Base-by-base conservation (phyloP, 2,797 vertebrate genomes). In the Pantherophis alleghaniensis region DNA sequence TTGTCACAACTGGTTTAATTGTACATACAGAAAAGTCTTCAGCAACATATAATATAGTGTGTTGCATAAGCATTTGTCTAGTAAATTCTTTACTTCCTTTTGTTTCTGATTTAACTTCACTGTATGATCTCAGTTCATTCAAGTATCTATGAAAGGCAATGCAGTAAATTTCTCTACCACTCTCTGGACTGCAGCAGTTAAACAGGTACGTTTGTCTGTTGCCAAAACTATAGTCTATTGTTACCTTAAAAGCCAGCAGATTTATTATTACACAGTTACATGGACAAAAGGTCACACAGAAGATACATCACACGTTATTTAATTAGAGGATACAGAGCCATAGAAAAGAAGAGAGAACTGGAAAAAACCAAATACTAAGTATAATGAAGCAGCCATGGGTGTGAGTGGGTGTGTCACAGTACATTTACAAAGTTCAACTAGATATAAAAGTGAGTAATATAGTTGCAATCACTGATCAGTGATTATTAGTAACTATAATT, bases 91-190 rank as follows among this genome's bases (percentile, higher is more conserved):
- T 83, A 12, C 74, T 83, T 83, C 74, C 74, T 47, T 83, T 83
- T 83, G 37, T 83, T 83, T 47, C 74, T 47, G 37, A 47, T 47
- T 83, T 47, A 88, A 56, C 86, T 32, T 88, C 53, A 88, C 55
- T 88, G n/a, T 56, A 9, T 56, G 53, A 88, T 88, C 13, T 94
- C 87, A 91, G 88, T 91, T 96, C 96, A 97, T 97, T 97, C 97
- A 97, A 96, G 86, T 69, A 42, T 88, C 96, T 87, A 96, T 96
- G 88, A 69, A 90, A 96, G 97, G 95, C 96, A 92, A 95, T 97
- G 98, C 94, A 98, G 98, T 97, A 98, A 95, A 97, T 98, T 98
- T 98, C 91, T 95, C 95, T 94, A 92, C 90, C 86, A 47, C 37
- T 83, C 74, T 83, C 74, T 83, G 74, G 74, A 83, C 20, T 83